Percentiles rank a stretch among this genome's conserved stretches.
These are phyloP conservation scores for Odontesthes bonariensis DNA, from an alignment of 2,113 vertebrate species.

Conservation along the genomic window DNA sequence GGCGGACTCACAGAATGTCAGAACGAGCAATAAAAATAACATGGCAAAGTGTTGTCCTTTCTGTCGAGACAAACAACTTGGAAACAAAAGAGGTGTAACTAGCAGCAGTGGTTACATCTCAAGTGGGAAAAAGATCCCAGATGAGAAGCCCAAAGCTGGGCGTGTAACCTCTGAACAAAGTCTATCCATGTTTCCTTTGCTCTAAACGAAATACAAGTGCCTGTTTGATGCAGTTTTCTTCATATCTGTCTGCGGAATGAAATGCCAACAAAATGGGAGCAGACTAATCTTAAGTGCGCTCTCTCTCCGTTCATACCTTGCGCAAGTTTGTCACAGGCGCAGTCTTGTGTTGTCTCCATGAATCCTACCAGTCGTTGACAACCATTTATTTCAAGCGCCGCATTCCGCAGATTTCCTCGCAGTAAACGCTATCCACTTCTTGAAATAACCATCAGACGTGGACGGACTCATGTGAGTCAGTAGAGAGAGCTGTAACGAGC, in stretches of 20 bases:
- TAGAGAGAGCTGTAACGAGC: not conserved
- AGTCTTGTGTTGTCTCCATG: conserved; percentile 57
- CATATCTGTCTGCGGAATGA: not conserved
- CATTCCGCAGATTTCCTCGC: conserved; percentile 21
- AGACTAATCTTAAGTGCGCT: not conserved
- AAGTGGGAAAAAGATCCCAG: conserved; percentile 15
- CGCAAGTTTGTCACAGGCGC: conserved; percentile 41
- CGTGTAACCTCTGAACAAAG: not conserved
- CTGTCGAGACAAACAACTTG: conserved; percentile 12
- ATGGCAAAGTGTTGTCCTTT: conserved; percentile 14
- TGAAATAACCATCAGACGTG: not conserved
- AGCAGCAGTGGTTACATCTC: conserved; percentile 12
- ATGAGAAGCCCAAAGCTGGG: conserved; percentile 10
- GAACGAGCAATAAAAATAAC: not conserved
- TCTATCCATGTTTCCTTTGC: not conserved
- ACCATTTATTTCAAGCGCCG: conserved; percentile 23
- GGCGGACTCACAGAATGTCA: not conserved
- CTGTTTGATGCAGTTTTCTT: not conserved
- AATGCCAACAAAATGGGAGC: not conserved
- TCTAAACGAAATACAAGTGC: not conserved
- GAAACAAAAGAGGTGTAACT: not conserved
- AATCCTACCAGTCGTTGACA: conserved; percentile 35
- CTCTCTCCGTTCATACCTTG: conserved; percentile 42
- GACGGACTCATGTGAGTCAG: not conserved
- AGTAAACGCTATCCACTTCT: conserved; percentile 1